Evolutionary conservation across 2,797 vertebrate species (phyloP), one percentile per base, ranked within the genome.

Genomic region (Epinephelus coioides): DNA sequence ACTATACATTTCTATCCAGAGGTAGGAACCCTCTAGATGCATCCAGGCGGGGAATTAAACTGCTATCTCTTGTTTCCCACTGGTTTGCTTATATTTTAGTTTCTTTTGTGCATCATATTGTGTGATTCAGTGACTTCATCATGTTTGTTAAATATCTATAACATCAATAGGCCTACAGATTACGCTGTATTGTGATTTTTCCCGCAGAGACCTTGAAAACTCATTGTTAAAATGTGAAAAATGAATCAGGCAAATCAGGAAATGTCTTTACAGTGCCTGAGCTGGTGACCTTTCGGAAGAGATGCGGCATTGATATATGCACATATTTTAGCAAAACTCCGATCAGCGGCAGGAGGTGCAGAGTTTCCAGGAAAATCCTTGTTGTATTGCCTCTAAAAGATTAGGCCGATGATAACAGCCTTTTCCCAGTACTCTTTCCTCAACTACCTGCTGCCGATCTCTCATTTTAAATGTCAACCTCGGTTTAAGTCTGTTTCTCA

Each of bases 381-480:
- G 47, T 53, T 69, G 67, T 21, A 44, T 79, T 62, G 46, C 76
- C 25, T 51, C 51, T 73, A 15, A 77, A 88, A 79, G 61, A 80
- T 81, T 69, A 69, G 40, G 23, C 73, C 61, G 54, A 27, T 69
- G 47, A 68, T 65, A 69, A 87, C 88, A 86, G 27, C 61, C 18
- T 57, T 71, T 89, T 85, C 74, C 68, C 18, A 4, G 69, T 79
- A 87, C 13, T 65, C 51, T 70, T 51, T 80, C 38, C 61, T 69
- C 50, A 71, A 30, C 63, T 62, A 50, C 51, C 49, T 9, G 27
- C 69, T 66, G 54, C 67, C 6, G 54, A 59, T 67, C 15, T 73
- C 44, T 88, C 55, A 50, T 65, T 80, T 79, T 62, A 86, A 87
- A 89, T 83, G 82, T 82, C 85, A 84, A 18, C 23, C 9, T 6